Evolutionary conservation across 2,113 vertebrate species (phyloP), one percentile per base, ranked within the genome.

Genomic region (Chunga burmeisteri): DNA sequence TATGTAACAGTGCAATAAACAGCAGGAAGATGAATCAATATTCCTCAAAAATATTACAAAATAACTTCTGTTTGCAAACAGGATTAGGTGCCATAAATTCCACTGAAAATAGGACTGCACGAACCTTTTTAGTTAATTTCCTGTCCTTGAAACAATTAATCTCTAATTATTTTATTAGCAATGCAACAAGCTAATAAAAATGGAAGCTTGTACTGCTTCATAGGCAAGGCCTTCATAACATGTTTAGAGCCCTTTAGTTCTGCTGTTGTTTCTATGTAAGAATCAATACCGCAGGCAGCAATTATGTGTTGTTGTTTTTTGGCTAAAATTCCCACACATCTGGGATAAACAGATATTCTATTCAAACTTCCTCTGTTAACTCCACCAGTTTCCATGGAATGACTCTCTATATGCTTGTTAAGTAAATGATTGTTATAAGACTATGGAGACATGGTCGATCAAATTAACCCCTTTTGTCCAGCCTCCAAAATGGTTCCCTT

Each of bases 381-480:
- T 81, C 96, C 97, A 90, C 97, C 93, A 98, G 96, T 98, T 98
- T 98, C 97, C 93, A 96, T 65, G 81, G 97, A 98, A 97, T 97
- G 94, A 98, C 94, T 96, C 96, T 95, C 95, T 97, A 58, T 96
- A 93, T 93, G 95, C 98, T 98, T 96, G 97, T 98, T 98, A 97
- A 98, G 98, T 98, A 98, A 98, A 98, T 98, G 98, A 98, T 98
- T 98, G 98, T 98, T 97, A 92, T 98, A 98, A 98, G 96, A 97
- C 97, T 96, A 96, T 96, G 97, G 98, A 97, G 98, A 98, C 97
- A 97, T 97, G 97, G 98, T 98, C 98, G 98, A 98, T 98, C 98
- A 98, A 98, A 98, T 98, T 98, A 98, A 98, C 98, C 98, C 97
- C 98, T 97, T 98, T 98, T 98, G 98, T 98, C 93, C 96, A 19